Base-by-base conservation (phyloP, 2,113 vertebrate genomes). In the Chionis minor region DNA sequence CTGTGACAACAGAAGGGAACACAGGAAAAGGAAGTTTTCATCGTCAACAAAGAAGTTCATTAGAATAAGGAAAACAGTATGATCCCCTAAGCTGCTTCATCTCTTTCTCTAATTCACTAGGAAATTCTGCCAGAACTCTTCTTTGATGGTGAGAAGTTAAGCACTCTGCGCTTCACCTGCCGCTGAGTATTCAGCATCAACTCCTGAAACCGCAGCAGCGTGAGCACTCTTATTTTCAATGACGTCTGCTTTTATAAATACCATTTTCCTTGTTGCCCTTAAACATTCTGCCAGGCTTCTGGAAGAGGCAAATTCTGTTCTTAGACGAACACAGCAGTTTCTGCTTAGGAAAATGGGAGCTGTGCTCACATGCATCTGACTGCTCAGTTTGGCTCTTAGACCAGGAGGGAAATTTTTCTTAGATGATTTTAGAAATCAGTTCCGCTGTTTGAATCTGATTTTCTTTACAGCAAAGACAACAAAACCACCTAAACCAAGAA, bases 351-450 rank as follows among this genome's bases (percentile, higher is more conserved):
- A 89, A 86, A 83, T 42, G 21, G 44, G 54, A 77, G 67, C 45
- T 78, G 55, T 20, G 54, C 54, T 80, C 55, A 13, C 9, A 2
- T 30, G 51, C 14, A 55, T 73, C 66, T 86, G 63, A 38, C 35
- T 45, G 67, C 18, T 92, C 26, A 6, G 42, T 83, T 66, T 81
- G 81, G 79, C 51, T 93, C 21, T 83, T 82, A 54, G 74, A 74
- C 79, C 45, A 82, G 88, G n/a, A 66, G 18, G 45, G 62, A 80
- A 11, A 72, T 80, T 86, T 95, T 94, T 75, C 70, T n/a, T 51
- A 30, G 70, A 88, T 32, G 16, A 92, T 90, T 95, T 96, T 51
- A 94, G 87, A 94, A 88, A 95, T 73, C 58, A n/a, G 54, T 83
- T 90, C 71, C 51, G 73, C 45, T 81, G 35, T 54, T 62, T 61